Percentiles rank a stretch among this genome's conserved stretches.
These are phyloP conservation scores for Trachelus iudaicus DNA, from an alignment of 2,888 invertebrate species.

Conservation along the genomic window DNA sequence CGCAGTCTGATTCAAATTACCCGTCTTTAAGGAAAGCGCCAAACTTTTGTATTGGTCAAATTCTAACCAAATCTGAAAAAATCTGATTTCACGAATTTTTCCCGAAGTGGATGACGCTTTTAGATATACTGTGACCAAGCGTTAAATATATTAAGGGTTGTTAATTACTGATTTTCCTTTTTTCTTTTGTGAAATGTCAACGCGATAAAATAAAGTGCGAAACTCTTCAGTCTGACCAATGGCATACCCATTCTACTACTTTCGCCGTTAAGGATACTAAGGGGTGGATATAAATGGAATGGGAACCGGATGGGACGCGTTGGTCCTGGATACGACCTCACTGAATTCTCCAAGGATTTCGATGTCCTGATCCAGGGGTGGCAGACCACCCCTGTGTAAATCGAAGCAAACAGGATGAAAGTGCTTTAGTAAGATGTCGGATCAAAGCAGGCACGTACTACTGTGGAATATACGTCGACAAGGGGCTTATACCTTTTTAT, in stretches of 20 bases:
- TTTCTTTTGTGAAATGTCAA: too few relatives aligned
- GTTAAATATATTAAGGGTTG: not conserved
- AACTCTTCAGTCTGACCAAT: not conserved
- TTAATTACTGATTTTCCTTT: too few relatives aligned
- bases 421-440: conserved; percentile 11
- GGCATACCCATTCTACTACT: not conserved
- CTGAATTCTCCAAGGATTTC: conserved; percentile 15
- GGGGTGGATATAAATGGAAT: not conserved
- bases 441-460: conserved; percentile 19
- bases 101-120: not conserved
- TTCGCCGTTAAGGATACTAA: not conserved
- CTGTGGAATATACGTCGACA: conserved; percentile 23
- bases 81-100: not conserved
- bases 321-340: not conserved
- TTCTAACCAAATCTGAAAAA: not conserved
- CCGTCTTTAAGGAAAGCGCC: not conserved
- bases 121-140: not conserved
- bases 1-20: not conserved
- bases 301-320: not conserved
- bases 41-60: not conserved
- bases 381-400: not conserved
- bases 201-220: not conserved
- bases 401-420: conserved; percentile 20
- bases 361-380: conserved; percentile 4
- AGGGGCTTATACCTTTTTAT: conserved; percentile 40